Evolutionary conservation across 2,113 vertebrate species (phyloP).

Genomic region (Dipodomys spectabilis): DNA sequence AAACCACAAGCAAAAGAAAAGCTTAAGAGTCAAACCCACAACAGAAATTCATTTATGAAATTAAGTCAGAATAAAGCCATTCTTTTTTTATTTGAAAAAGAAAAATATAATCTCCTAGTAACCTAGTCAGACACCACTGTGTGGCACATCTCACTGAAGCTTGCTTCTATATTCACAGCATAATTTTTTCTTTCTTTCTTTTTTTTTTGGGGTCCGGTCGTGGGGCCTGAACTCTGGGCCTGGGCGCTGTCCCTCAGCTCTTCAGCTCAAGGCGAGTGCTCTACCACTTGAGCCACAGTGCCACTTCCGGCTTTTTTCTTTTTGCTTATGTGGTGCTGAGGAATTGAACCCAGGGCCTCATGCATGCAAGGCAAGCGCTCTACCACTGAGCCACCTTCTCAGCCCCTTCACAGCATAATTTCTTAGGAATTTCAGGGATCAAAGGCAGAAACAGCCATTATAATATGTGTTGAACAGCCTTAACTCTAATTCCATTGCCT

Average conservation of each 20-base stretch:
- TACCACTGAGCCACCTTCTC: too few species aligned
- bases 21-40: neutral
- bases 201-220: too few species aligned
- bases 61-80: neutral
- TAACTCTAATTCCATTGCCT: neutral
- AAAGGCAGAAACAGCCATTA: conserved; percentile 1
- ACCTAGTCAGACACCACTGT: neutral
- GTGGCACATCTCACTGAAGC: neutral
- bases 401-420: neutral
- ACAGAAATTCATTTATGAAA: conserved; percentile 60
- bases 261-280: too few species aligned
- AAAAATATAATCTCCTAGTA: neutral
- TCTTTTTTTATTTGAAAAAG: conserved; percentile 10
- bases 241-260: too few species aligned
- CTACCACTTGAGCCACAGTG: too few species aligned
- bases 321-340: too few species aligned
- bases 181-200: too few species aligned
- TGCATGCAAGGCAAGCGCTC: too few species aligned
- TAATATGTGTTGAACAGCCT: neutral
- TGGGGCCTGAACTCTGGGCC: too few species aligned
- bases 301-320: too few species aligned
- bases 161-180: neutral
- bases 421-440: neutral
- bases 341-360: too few species aligned
- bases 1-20: neutral